Evolutionary conservation across 2,797 vertebrate genomes (phyloP).

Genomic region (Miichthys miiuy): DNA sequence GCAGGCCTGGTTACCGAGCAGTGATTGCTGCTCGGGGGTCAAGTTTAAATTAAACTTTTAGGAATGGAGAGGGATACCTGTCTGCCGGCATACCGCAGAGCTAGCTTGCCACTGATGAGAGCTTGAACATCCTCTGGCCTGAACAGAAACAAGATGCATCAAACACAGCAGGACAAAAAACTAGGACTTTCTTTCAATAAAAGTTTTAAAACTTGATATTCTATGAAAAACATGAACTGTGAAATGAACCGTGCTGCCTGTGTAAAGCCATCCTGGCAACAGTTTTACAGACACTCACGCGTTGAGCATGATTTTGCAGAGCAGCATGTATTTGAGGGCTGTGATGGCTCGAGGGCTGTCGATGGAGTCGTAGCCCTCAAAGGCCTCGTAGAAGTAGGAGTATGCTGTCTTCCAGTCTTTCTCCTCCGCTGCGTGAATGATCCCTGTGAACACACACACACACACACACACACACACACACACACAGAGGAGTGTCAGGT

Average conservation of each 20-base stretch:
- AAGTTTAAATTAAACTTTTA: background rate
- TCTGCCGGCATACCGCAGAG: conserved; percentile 94
- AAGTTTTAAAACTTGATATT: background rate
- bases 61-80: conserved; percentile 86
- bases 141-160: conserved; percentile 19
- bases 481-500: background rate
- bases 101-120: conserved; percentile 96
- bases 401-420: conserved; percentile 99
- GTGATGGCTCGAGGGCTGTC: conserved; percentile 96
- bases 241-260: too few relatives aligned
- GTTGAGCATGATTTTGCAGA: conserved; percentile 99
- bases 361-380: conserved; percentile 97
- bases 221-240: background rate
- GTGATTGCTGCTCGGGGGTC: too few relatives aligned
- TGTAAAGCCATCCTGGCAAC: background rate
- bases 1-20: background rate
- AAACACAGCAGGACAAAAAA: background rate
- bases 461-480: background rate
- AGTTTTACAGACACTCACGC: conserved; percentile 82
- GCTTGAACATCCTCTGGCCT: conserved; percentile 98
- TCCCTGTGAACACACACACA: conserved; percentile 83
- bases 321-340: conserved; percentile 98
- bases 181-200: background rate
- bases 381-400: conserved; percentile 99
- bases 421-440: conserved; percentile 98